Base-by-base conservation (phyloP, 92 coral and sea anemone genomes). In the Galaxea fascicularis region DNA sequence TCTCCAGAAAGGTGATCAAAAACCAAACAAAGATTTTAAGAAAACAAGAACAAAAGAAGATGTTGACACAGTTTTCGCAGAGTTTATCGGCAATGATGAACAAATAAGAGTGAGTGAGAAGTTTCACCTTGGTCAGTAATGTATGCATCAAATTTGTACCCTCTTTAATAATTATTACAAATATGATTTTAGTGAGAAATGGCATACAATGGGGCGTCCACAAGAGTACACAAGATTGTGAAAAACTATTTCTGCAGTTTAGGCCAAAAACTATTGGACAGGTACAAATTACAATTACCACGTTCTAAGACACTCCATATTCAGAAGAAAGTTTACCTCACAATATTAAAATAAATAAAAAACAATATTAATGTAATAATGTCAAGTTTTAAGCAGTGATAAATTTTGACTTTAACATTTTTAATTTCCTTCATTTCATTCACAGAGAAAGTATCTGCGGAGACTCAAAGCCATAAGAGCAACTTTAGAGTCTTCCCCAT, bases 1-100 rank as follows among this genome's bases (percentile, higher is more conserved):
- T 83, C 35, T 67, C 10, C 60, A 96, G 99, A 89, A 91, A 91
- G 94, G 95, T 25, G 91, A 86, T 64, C 91, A 91, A 73, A 96
- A 93, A 85, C 99, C 99, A 16, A 96, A 94, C 91, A 96, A 96
- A 66, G 99, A 96, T 74, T 96, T 96, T 57, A 96, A 96, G 93
- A 96, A 95, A 74, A 96, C 99, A 35, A 95, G 93, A 78, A 92
- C 98, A 51, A 88, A 71, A 68, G 98, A 89, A 10, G 98, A 96
- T 60, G 92, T 96, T 10, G 78, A 93, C 39, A 78, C 82, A 74
- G 94, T 90, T 46, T 94, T 96, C 76, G 87, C 91, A 71, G 90
- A 92, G 46, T 96, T 90, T 80, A 94, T 96, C 49, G 95, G 95
- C 62, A 82, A 89, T 76, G 95, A 96, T 62, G 90, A 89, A 13